Evolutionary conservation across 1,140 invertebrate genomes (phyloP).

Genomic region (Lordiphosa clarofinis): DNA sequence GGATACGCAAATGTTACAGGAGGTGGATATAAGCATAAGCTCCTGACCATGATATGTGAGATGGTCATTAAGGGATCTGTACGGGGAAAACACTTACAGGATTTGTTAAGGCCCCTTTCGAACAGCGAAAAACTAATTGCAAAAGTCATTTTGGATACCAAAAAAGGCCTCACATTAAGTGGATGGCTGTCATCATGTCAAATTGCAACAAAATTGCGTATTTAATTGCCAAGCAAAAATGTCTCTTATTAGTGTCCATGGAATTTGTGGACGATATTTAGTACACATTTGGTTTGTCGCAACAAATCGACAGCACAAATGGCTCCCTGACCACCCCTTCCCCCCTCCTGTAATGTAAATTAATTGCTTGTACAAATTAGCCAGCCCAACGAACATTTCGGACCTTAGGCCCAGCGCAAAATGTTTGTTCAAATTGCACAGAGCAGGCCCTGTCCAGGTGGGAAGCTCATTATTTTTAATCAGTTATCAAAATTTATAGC

Average conservation of each 20-base stretch:
- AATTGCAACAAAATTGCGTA: conserved; percentile 42
- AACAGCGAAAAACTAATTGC: conserved; percentile 35
- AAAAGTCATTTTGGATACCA: conserved; percentile 26
- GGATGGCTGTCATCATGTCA: conserved; percentile 41
- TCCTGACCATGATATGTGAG: conserved; percentile 40
- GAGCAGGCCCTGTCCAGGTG: conserved; percentile 34
- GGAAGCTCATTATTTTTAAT: conserved; percentile 67
- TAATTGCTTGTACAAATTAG: conserved; percentile 75
- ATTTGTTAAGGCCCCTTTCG: too few relatives aligned
- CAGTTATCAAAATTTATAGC: conserved; percentile 64
- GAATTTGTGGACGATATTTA: conserved; percentile 37
- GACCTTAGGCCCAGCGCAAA: conserved; percentile 37
- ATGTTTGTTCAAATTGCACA: conserved; percentile 6
- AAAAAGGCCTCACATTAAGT: conserved; percentile 25
- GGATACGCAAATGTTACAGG: conserved; percentile 5
- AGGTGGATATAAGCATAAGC: conserved; percentile 14
- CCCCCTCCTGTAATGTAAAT: conserved; percentile 54
- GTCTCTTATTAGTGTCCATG: conserved; percentile 26
- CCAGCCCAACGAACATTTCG: conserved; percentile 50
- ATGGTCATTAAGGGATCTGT: conserved; percentile 48
- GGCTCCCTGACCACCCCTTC: conserved; percentile 3
- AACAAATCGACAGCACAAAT: conserved; percentile 42
- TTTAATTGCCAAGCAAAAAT: conserved; percentile 29
- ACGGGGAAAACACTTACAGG: conserved; percentile 12
- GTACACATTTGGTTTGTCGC: conserved; percentile 19